Percentiles rank a stretch among this genome's conserved stretches.
Conservation (phyloP, 2,113 vertebrate species). For the Willisornis vidua region DNA sequence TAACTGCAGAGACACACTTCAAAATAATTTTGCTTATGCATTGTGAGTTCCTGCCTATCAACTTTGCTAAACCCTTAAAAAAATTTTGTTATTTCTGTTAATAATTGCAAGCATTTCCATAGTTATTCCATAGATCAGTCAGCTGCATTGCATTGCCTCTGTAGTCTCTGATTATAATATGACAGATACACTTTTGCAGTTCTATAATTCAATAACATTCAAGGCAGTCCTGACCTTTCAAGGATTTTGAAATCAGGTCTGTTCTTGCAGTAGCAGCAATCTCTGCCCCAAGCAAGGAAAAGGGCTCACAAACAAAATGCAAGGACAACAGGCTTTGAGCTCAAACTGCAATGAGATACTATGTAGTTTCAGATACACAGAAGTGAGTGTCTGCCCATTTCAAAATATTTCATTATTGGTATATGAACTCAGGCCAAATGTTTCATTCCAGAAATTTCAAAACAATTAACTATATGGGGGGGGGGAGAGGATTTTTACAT, state of each 20-base stretch:
- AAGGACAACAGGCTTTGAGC: neutral
- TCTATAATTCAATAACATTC: neutral
- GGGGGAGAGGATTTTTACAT: neutral
- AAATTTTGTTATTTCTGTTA: neutral
- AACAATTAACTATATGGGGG: too few species aligned
- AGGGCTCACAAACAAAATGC: neutral
- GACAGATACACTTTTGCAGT: neutral
- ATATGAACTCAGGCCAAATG: neutral
- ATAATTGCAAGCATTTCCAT: neutral
- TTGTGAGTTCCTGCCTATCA: neutral
- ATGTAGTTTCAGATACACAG: neutral
- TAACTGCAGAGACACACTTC: neutral
- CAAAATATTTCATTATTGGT: neutral
- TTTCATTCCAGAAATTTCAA: neutral
- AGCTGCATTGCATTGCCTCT: neutral
- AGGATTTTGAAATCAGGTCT: neutral
- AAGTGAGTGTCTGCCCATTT: neutral
- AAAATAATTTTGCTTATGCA: neutral
- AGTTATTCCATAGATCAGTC: neutral
- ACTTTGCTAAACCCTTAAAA: neutral
- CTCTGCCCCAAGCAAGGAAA: neutral
- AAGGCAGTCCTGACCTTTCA: neutral
- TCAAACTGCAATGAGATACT: neutral
- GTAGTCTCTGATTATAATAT: neutral
- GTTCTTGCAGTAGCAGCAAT: neutral